These are phyloP conservation scores for Xerus rutilus DNA, from an alignment of 2,797 vertebrate species.

Conservation along the genomic window DNA sequence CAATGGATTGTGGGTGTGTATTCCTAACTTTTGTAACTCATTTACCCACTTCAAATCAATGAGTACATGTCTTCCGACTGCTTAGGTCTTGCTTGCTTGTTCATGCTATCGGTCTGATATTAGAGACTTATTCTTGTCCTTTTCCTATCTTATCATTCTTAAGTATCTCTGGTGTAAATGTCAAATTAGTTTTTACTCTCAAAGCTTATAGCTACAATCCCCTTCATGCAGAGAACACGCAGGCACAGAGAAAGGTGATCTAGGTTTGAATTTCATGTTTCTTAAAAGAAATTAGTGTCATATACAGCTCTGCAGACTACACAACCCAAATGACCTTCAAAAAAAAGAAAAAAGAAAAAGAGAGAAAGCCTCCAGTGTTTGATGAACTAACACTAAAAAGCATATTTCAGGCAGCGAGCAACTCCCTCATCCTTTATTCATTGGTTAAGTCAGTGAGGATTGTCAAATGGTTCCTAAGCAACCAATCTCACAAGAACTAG, in stretches of 20 bases:
- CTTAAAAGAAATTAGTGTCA: slow-evolving; percentile 21
- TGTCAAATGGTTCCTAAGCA: slow-evolving; percentile 54
- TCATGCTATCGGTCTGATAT: not conserved
- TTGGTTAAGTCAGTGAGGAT: slow-evolving; percentile 17
- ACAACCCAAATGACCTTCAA: not conserved
- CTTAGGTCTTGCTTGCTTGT: not conserved
- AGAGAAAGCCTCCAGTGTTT: not conserved
- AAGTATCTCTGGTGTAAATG: not conserved
- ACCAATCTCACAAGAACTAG: not conserved
- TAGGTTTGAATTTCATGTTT: not conserved
- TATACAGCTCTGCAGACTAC: not conserved
- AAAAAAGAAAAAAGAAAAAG: not conserved
- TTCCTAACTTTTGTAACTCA: not conserved
- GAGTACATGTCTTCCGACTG: not conserved
- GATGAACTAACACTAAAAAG: not conserved
- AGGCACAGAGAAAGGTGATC: not conserved
- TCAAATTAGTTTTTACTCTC: not conserved
- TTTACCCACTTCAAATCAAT: not conserved
- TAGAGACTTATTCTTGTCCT: not conserved
- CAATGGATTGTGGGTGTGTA: not conserved
- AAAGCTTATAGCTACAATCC: not conserved
- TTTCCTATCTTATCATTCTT: not conserved
- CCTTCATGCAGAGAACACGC: not conserved
- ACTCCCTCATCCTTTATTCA: not conserved
- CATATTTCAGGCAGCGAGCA: not conserved